A percentile compares a stretch with the other conserved stretches of the same genome.
phyloP scores from a whole-genome alignment of 2,888 invertebrate species.

The Adelognathus sp. region DNA sequence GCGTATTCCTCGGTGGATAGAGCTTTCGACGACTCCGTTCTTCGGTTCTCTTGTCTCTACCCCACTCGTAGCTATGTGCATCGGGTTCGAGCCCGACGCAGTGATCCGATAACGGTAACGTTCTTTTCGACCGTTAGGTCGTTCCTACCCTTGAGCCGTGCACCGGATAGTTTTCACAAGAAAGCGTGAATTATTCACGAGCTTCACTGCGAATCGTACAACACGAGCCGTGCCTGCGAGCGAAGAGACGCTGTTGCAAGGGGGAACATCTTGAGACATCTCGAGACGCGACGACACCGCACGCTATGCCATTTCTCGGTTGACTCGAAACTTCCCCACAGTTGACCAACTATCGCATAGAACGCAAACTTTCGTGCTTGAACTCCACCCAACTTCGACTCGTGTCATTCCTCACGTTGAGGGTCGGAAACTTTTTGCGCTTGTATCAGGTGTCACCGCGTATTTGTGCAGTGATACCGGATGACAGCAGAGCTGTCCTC shows the following conservation, averaged over 20 bases:
- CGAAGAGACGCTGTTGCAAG: constrained; percentile 2
- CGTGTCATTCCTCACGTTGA: neutral
- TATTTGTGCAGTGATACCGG: too few relatives aligned
- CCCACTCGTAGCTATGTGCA: neutral
- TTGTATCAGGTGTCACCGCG: too few relatives aligned
- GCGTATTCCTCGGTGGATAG: neutral
- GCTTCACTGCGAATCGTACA: neutral
- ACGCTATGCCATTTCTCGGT: neutral
- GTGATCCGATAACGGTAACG: constrained; percentile 8
- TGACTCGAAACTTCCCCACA: constrained; percentile 2
- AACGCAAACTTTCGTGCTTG: neutral
- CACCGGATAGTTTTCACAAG: constrained; percentile 20
- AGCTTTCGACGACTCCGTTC: constrained; percentile 2
- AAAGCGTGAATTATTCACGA: constrained; percentile 42
- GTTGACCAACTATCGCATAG: neutral
- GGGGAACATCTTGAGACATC: constrained; percentile 1
- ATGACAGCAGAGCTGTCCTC: too few relatives aligned
- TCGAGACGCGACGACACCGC: neutral
- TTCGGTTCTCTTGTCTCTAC: neutral
- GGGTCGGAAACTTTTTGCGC: neutral
- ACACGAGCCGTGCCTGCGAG: neutral
- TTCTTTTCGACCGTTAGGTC: neutral
- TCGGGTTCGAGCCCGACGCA: neutral
- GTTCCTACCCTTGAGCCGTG: neutral
- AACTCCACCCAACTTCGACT: neutral